Evolutionary conservation across 64 coral and sea anemone species (phyloP), one percentile per base, ranked within the genome.

Genomic region (Orbicella faveolata): DNA sequence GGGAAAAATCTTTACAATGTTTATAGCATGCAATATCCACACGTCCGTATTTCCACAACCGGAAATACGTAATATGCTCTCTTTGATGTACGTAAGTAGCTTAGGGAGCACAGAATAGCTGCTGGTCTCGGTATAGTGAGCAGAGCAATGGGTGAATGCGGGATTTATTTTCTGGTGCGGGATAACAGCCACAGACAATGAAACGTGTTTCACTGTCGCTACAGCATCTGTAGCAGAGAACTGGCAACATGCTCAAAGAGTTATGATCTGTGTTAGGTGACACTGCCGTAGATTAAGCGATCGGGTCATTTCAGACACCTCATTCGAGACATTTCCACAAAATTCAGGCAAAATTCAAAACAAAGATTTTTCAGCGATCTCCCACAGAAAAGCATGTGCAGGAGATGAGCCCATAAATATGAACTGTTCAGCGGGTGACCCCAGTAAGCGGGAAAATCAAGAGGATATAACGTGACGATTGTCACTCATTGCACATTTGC

Each of bases 401-500:
- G 11, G 51, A 1, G 6, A 6, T 73, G 82, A 84, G 64, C 64
- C 37, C 10, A 13, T 21, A 35, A 36, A 20, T 41, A 12, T 11
- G 3, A 67, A 66, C 34, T 36, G 79, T 37, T 52, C 82, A 85
- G 82, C 82, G 82, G 82, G 36, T 52, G 37, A 69, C 82, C 25
- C 2, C 35, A 85, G 82, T 68, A 79, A 79, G 77, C 77, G 77
- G 82, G 64, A 85, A 85, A 85, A 85, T 85, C 64, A 85, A 85
- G 82, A 85, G 82, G 82, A 85, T 72, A 73, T 72, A 72, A 68
- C 61, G 62, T 73, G 64, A 39, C 3, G 23, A 51, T 25, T 72
- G 82, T 85, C 82, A 85, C 10, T 85, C 82, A 70, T 83, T 67
- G 62, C 14, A 37, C 81, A 83, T 67, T 85, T 85, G 64, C 44